A percentile compares a stretch with the other conserved stretches of the same genome.
These are phyloP conservation scores for Gambelia wislizenii DNA, from an alignment of 2,797 vertebrate species.

Conservation along the genomic window DNA sequence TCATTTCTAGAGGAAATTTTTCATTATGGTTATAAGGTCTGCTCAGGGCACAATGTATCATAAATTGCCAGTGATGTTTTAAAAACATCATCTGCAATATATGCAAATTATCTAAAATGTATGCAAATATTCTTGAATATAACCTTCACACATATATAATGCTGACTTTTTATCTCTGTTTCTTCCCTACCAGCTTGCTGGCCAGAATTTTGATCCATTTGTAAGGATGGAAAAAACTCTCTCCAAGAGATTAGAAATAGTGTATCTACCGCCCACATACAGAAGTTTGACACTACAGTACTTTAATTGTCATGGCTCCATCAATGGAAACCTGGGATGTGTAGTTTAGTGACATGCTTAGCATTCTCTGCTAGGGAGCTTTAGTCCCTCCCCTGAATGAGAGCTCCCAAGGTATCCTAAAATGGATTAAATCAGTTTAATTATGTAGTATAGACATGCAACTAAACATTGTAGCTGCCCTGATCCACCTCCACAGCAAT, in stretches of 20 bases:
- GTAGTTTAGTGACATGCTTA: too few relatives aligned
- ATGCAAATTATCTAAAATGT: neutral
- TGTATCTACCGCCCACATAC: neutral
- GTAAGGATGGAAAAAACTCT: neutral
- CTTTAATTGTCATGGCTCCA: too few relatives aligned
- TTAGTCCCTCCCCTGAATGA: too few relatives aligned
- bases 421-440: too few relatives aligned
- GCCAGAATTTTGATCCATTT: neutral
- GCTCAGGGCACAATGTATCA: neutral
- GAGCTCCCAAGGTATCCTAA: too few relatives aligned
- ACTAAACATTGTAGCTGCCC: neutral
- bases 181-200: neutral
- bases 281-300: too few relatives aligned
- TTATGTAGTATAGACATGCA: too few relatives aligned
- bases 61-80: slow-evolving; percentile 5
- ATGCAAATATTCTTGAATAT: slow-evolving; percentile 17
- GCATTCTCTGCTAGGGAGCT: too few relatives aligned
- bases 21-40: neutral
- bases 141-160: neutral
- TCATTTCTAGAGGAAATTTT: slow-evolving; percentile 7
- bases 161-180: neutral
- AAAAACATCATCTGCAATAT: neutral
- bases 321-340: too few relatives aligned
- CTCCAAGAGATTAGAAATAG: neutral
- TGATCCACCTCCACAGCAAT: neutral